Evolutionary conservation across 2,113 vertebrate genomes (phyloP), one percentile per base, ranked within the genome.

Genomic region (Gallinago jamesoni): DNA sequence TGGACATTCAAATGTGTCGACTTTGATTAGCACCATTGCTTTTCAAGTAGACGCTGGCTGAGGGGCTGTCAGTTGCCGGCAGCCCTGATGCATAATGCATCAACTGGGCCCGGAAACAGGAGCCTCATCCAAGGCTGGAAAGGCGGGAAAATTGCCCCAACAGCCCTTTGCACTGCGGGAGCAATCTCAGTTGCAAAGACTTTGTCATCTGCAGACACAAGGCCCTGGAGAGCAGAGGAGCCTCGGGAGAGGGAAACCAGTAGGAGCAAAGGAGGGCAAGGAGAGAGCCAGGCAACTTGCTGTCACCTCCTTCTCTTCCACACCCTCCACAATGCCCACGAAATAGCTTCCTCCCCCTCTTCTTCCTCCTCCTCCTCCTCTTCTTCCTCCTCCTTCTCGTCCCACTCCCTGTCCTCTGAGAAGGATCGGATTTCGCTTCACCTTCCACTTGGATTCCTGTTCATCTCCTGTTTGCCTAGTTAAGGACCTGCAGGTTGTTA

Each of bases 71-170:
- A 99, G 98, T 97, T 98, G 98, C 97, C 97, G 98, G 98, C 98
- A 98, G 98, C 98, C 98, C 99, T 99, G 98, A 99, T 99, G 99
- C 99, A 99, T 99, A 99, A 99, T 99, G 98, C 99, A 99, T 99
- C 98, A 99, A 98, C 98, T 98, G 98, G 98, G 98, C 98, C 98
- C 97, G 97, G 98, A 99, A 98, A 97, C 98, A 96, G 98, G 97
- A 98, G 98, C 98, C 98, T 98, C 98, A 98, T 98, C 98, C 98
- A 98, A 98, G 98, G 93, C 97, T 98, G 98, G 98, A 98, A 99
- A 98, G 98, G 98, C 97, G 98, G 98, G 98, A 98, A 98, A 98
- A 98, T 97, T 98, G 98, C 98, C 98, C 98, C 98, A 98, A 98
- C 97, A 97, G 97, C 97, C 98, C 97, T 97, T 92, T 95, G 93